A percentile compares a stretch with the other conserved stretches of the same genome.
Conservation (phyloP, 2,113 vertebrate genomes). For the Macrotus californicus region DNA sequence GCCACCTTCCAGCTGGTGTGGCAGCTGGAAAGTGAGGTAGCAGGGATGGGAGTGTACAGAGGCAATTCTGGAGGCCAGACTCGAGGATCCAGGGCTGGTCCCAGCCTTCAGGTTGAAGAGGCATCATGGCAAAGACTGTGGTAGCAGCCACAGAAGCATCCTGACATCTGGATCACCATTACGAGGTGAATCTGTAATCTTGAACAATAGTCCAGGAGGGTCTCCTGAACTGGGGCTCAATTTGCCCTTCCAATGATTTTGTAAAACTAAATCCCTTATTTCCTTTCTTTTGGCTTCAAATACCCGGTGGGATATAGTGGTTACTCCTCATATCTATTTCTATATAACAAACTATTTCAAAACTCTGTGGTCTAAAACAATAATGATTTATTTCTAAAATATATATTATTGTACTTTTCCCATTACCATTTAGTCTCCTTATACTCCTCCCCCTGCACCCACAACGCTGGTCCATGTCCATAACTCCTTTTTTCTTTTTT, state of each 20-base stretch:
- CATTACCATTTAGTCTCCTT: too few relatives aligned
- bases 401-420: too few relatives aligned
- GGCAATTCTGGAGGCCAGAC: not conserved
- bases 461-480: too few relatives aligned
- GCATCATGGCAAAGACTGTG: not conserved
- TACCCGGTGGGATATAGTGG: not conserved
- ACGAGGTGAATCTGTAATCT: not conserved
- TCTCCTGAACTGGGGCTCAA: not conserved
- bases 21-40: not conserved
- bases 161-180: not conserved
- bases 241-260: not conserved
- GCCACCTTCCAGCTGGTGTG: not conserved
- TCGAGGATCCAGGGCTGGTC: not conserved
- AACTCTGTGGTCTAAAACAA: not conserved
- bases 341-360: not conserved
- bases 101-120: not conserved
- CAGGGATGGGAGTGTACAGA: not conserved
- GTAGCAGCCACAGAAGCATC: not conserved
- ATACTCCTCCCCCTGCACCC: too few relatives aligned
- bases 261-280: not conserved
- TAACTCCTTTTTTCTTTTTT: too few relatives aligned
- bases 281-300: not conserved
- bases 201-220: not conserved
- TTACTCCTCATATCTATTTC: not conserved
- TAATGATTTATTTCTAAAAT: not conserved